Evolutionary conservation across 1,140 invertebrate species (phyloP), one percentile per base, ranked within the genome.

Genomic region (Atta colombica): DNA sequence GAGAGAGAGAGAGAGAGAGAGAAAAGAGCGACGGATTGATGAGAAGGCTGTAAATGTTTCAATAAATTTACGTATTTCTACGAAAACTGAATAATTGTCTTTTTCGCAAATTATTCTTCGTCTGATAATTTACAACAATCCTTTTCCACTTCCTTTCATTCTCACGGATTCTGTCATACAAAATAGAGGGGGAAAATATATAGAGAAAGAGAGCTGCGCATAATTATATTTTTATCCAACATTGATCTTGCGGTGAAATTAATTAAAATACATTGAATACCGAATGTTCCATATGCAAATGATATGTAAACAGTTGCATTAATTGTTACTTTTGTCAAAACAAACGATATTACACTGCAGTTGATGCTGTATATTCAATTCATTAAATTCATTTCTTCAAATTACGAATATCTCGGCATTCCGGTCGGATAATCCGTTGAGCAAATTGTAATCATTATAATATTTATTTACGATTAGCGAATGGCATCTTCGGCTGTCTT

Each of bases 11-110:
- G n/a, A 58, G 18, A 58, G 35, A 10, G 35, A 45, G n/a, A 85
- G 39, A 75, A 49, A 74, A 39, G 25, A 77, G 21, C 35, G 74
- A 84, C 7, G 55, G 63, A 84, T 84, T 39, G 69, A 84, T 74
- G 69, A 81, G 77, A 61, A 92, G 87, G 85, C 93, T 95, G 94
- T 95, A 95, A 93, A 94, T 94, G 94, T 95, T 95, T 94, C 92
- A 95, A 95, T 95, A 95, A 95, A 95, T 90, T 88, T 90, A 94
- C 93, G 93, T 94, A 94, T 95, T 95, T 95, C 94, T 95, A 94
- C 92, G 94, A 94, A 94, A 92, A 87, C 45, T 39, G 28, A 55
- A 61, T n/a, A 49, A 45, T 25, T 49, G 28, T 72, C 18, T 71
- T 53, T 71, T 49, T 61, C 10, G 12, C 31, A n/a, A 18, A 10